A percentile compares a stretch with the other conserved stretches of the same genome.
These are phyloP conservation scores for Oreochromis aureus DNA, from an alignment of 2,113 vertebrate genomes.

Conservation along the genomic window DNA sequence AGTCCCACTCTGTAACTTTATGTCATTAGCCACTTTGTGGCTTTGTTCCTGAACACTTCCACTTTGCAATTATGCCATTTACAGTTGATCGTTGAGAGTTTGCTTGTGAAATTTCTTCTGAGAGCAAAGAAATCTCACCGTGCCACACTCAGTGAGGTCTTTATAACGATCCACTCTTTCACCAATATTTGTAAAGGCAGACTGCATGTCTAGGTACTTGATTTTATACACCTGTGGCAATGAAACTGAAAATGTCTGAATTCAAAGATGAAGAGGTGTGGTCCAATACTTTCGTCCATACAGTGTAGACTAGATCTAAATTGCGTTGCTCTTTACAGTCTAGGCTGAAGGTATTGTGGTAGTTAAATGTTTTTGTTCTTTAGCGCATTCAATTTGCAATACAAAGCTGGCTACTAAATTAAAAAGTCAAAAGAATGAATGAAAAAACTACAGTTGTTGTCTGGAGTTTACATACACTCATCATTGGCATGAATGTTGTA, in stretches of 20 bases:
- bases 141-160: neutral
- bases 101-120: neutral
- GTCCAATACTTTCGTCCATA: neutral
- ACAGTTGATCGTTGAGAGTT: neutral
- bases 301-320: neutral
- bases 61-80: neutral
- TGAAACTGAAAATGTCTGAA: neutral
- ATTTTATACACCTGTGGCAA: neutral
- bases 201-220: neutral
- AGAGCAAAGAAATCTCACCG: neutral
- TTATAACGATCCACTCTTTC: neutral
- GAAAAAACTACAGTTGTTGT: neutral
- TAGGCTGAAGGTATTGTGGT: neutral
- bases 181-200: neutral
- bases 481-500: neutral
- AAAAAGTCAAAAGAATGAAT: neutral
- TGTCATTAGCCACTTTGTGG: neutral
- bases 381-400: neutral
- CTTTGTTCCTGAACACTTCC: neutral
- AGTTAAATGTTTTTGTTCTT: neutral
- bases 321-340: neutral
- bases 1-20: neutral
- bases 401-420: neutral
- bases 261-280: neutral
- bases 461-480: neutral